A percentile compares a stretch with the other conserved stretches of the same genome.
phyloP scores from a whole-genome alignment of 2,113 vertebrate species.

The Motacilla tschutschensis region DNA sequence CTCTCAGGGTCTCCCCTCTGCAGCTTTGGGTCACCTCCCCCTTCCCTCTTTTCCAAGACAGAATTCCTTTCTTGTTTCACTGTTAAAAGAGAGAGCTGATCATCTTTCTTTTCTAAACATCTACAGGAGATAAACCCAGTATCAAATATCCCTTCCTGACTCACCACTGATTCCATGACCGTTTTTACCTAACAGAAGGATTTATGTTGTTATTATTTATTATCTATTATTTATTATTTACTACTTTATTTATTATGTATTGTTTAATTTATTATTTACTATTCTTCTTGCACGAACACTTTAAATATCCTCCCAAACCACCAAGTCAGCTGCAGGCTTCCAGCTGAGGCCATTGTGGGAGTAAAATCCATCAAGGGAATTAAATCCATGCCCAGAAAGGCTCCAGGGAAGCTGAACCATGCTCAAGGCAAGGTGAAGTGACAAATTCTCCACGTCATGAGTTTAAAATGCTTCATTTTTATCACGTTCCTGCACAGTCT shows the following conservation, averaged over 20 bases:
- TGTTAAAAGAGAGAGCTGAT: neutral
- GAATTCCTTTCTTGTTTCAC: neutral
- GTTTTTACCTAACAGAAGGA: neutral
- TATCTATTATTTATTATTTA: neutral
- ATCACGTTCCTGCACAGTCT: neutral
- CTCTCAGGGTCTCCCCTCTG: neutral
- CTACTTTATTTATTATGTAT: neutral
- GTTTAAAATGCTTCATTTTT: neutral
- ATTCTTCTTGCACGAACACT: neutral
- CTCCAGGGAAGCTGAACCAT: neutral
- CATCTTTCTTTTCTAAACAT: rapidly evolving
- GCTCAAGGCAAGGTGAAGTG: neutral
- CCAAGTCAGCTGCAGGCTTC: neutral
- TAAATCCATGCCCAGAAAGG: neutral
- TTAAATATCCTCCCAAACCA: neutral
- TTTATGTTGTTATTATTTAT: neutral
- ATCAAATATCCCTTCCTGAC: neutral
- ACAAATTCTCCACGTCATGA: neutral
- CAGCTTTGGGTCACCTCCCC: neutral
- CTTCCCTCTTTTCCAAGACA: neutral
- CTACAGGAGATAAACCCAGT: neutral
- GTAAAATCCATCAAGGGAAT: neutral
- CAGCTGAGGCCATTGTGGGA: neutral
- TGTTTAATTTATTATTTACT: neutral
- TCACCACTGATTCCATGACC: neutral